Percentiles rank a stretch among this genome's conserved stretches.
phyloP scores from a whole-genome alignment of 2,888 invertebrate genomes.

The Eilema depressum region DNA sequence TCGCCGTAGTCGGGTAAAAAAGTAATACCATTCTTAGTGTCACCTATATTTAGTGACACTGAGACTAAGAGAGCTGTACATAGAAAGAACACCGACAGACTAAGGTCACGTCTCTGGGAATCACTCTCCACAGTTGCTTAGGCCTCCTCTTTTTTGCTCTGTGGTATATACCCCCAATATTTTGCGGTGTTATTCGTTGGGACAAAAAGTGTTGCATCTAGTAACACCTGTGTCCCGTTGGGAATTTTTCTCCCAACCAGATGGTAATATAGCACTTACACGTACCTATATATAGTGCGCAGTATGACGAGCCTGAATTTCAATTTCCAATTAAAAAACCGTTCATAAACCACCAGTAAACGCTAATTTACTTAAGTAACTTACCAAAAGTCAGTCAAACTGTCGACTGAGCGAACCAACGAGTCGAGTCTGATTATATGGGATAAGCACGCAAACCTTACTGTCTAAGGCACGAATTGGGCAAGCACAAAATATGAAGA shows the following conservation, averaged over 20 bases:
- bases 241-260: too few relatives aligned
- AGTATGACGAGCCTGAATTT: neutral
- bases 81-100: neutral
- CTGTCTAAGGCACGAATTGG: conserved; percentile 40
- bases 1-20: too few relatives aligned
- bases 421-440: conserved; percentile 21
- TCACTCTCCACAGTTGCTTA: too few relatives aligned
- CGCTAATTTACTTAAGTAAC: neutral
- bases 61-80: neutral
- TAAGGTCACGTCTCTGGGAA: neutral
- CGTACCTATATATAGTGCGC: neutral
- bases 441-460: conserved; percentile 24
- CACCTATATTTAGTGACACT: too few relatives aligned
- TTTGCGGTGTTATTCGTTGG: too few relatives aligned
- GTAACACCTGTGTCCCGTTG: too few relatives aligned
- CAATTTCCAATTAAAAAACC: neutral
- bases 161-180: too few relatives aligned
- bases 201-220: too few relatives aligned
- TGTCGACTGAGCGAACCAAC: conserved; percentile 14
- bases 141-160: too few relatives aligned
- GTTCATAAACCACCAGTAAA: neutral
- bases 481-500: conserved; percentile 47
- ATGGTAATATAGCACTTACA: too few relatives aligned
- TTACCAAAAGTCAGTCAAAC: conserved; percentile 14
- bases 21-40: too few relatives aligned